Conservation (phyloP, 2,113 vertebrate genomes). For the Istiophorus platypterus region DNA sequence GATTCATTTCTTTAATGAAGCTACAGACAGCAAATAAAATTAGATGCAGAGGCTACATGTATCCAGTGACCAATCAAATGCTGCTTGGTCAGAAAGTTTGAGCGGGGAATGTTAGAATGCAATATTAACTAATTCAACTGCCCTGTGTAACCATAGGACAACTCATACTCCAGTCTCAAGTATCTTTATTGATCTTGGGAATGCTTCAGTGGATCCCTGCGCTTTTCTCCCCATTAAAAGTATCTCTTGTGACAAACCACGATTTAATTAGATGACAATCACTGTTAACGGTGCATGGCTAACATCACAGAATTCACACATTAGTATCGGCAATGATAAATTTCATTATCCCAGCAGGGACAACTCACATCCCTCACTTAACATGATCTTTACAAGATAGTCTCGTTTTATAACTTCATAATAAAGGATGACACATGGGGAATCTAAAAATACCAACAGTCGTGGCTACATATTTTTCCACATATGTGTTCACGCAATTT, state of each 20-base stretch:
- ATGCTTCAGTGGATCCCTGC: conserved; percentile 87
- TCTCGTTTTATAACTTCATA: conserved; percentile 14
- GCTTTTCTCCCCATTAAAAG: conserved; percentile 96
- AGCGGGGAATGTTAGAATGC: conserved; percentile 86
- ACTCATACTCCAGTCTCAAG: conserved; percentile 93
- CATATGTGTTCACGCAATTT: not conserved
- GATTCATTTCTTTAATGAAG: conserved; percentile 46
- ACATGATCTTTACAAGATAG: conserved; percentile 55
- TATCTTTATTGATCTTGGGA: conserved; percentile 95
- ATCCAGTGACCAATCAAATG: conserved; percentile 30
- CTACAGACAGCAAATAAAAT: conserved; percentile 41
- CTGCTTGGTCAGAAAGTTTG: conserved; percentile 71
- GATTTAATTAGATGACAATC: conserved; percentile 99
- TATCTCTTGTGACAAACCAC: conserved; percentile 91
- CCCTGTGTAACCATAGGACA: conserved; percentile 89
- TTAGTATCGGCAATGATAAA: conserved; percentile 93
- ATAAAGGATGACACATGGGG: conserved; percentile 9
- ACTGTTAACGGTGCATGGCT: conserved; percentile 91
- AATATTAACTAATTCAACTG: conserved; percentile 94
- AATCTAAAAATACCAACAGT: conserved; percentile 23
- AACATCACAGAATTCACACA: conserved; percentile 89
- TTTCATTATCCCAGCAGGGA: conserved; percentile 85
- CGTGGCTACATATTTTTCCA: not conserved
- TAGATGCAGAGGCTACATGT: conserved; percentile 29
- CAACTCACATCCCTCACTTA: conserved; percentile 70